A percentile compares a stretch with the other conserved stretches of the same genome.
These are phyloP conservation scores for Pristionchus fissidentatus DNA, from an alignment of 2,888 invertebrate genomes.

Conservation along the genomic window DNA sequence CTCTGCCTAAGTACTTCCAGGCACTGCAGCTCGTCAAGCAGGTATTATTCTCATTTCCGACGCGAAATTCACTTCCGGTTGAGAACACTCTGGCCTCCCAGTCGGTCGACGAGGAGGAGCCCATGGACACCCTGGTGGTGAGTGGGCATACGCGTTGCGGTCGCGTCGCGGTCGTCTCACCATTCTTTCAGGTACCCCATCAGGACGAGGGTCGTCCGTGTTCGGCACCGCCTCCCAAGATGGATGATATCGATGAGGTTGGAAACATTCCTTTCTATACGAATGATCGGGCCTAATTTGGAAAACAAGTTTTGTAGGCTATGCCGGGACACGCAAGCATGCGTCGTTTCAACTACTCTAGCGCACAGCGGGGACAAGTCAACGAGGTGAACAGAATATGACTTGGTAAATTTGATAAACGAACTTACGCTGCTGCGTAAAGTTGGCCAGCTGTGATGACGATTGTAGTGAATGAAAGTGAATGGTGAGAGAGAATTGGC, in stretches of 20 bases:
- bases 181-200: background rate
- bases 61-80: too few species aligned
- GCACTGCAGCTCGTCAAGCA: constrained; percentile 1
- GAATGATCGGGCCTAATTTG: background rate
- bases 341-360: background rate
- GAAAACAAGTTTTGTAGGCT: too few species aligned
- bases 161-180: background rate
- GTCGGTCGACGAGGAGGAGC: background rate
- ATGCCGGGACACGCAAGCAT: too few species aligned
- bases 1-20: background rate
- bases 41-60: background rate
- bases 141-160: background rate
- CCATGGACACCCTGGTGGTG: background rate
- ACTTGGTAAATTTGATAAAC: too few species aligned
- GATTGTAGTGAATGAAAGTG: too few species aligned
- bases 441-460: too few species aligned
- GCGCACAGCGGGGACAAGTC: background rate
- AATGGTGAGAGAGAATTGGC: too few species aligned
- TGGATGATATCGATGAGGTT: background rate
- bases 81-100: background rate
- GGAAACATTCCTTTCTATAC: too few species aligned
- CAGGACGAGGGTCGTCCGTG: background rate
- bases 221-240: background rate
- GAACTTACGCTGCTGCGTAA: too few species aligned
- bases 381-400: too few species aligned